Conservation (phyloP, 2,888 invertebrate species). For the Taenaris catops region DNA sequence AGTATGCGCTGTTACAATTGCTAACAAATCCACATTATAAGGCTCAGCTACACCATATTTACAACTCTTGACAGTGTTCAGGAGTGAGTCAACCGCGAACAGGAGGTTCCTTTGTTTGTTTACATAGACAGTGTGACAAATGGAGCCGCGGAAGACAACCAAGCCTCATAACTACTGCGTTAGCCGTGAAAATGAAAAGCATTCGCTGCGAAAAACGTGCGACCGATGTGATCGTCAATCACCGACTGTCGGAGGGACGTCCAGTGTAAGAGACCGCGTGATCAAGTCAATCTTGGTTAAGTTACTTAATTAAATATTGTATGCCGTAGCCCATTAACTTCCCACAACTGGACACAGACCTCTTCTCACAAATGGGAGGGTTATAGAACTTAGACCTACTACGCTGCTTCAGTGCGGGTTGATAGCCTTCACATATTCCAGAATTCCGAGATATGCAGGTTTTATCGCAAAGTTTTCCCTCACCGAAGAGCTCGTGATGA, state of each 20-base stretch:
- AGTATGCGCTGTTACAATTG: neutral
- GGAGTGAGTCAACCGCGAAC: constrained; percentile 39
- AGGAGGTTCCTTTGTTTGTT: constrained; percentile 49
- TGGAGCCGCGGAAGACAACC: constrained; percentile 21
- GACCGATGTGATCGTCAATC: constrained; percentile 43
- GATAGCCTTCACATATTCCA: too few relatives aligned
- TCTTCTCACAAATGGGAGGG: too few relatives aligned
- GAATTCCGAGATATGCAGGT: too few relatives aligned
- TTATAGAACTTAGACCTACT: too few relatives aligned
- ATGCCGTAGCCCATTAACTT: too few relatives aligned
- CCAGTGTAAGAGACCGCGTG: constrained; percentile 10
- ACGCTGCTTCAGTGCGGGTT: too few relatives aligned
- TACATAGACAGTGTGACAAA: constrained; percentile 39
- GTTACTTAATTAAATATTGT: constrained; percentile 17
- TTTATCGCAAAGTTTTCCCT: too few relatives aligned
- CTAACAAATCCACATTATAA: neutral
- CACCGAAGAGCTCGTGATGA: too few relatives aligned
- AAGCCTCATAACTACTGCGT: constrained; percentile 12
- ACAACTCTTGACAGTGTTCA: constrained; percentile 37
- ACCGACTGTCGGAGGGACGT: constrained; percentile 44
- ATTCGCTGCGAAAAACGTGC: constrained; percentile 31
- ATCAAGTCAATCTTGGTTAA: constrained; percentile 15
- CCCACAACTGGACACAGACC: too few relatives aligned
- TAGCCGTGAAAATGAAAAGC: constrained; percentile 25
- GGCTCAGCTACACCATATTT: constrained; percentile 35